phyloP scores from a whole-genome alignment of 2,888 invertebrate species.

The Acrobasis repandana region DNA sequence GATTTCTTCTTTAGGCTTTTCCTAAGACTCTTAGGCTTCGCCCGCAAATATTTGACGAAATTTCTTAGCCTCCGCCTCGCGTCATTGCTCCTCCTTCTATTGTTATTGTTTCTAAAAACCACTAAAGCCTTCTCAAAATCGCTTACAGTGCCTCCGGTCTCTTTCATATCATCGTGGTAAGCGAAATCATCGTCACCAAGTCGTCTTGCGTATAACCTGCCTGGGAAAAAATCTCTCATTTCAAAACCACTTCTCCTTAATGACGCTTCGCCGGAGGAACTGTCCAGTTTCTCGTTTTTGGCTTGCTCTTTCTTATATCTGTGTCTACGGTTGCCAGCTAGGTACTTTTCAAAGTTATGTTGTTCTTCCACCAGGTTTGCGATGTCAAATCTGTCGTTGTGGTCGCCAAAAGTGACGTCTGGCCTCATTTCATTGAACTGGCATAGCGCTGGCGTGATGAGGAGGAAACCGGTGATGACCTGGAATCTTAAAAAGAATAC shows the following conservation, averaged over 20 bases:
- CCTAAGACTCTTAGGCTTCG: background rate
- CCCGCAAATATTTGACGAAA: conserved; percentile 29
- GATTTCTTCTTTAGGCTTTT: background rate
- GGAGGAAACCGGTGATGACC: conserved; percentile 22
- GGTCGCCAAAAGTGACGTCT: conserved; percentile 54
- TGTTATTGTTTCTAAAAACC: conserved; percentile 31
- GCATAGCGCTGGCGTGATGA: conserved; percentile 33
- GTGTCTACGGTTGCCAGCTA: conserved; percentile 32
- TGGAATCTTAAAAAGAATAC: conserved; percentile 23
- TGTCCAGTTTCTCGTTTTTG: background rate
- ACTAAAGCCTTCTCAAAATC: conserved; percentile 45
- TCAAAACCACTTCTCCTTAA: background rate
- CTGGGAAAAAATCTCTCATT: background rate
- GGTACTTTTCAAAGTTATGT: conserved; percentile 32
- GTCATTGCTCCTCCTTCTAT: conserved; percentile 13
- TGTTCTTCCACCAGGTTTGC: conserved; percentile 43
- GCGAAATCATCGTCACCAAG: conserved; percentile 36
- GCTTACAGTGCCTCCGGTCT: conserved; percentile 28
- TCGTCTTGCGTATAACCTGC: background rate
- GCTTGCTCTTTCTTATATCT: conserved; percentile 8
- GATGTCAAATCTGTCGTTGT: conserved; percentile 61
- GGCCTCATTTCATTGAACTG: conserved; percentile 49
- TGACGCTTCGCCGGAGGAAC: background rate
- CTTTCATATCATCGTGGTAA: conserved; percentile 42
- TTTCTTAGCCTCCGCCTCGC: conserved; percentile 28